These are phyloP conservation scores for Dioctria linearis DNA, from an alignment of 2,888 invertebrate species.

Conservation along the genomic window DNA sequence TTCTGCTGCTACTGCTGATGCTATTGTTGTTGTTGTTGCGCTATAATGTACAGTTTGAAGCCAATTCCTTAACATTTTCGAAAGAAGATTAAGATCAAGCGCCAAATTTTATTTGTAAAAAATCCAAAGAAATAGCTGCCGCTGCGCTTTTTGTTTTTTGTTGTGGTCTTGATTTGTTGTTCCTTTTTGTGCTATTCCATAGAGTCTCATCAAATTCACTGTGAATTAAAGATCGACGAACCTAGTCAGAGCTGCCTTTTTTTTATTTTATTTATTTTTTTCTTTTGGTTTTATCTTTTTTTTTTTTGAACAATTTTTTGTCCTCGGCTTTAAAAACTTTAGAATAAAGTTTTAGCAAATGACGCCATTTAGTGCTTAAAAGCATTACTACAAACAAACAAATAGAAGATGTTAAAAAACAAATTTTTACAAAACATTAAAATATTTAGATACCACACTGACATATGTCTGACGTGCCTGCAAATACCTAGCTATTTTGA, in stretches of 20 bases:
- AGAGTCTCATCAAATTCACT: constrained; percentile 13
- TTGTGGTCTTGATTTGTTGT: constrained; percentile 6
- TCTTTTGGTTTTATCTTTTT: constrained; percentile 7
- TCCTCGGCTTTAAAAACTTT: constrained; percentile 5
- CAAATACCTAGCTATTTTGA: neutral
- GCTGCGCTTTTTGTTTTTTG: neutral
- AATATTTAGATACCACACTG: neutral
- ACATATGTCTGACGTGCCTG: too few species aligned
- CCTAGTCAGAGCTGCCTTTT: constrained; percentile 3
- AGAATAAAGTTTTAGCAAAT: constrained; percentile 18
- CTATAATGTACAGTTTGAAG: neutral
- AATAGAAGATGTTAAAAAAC: neutral
- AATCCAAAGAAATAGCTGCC: constrained; percentile 13
- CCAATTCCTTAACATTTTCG: neutral
- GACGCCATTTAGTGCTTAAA: constrained; percentile 11
- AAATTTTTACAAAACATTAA: neutral
- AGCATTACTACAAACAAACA: too few species aligned
- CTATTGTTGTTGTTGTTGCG: too few species aligned
- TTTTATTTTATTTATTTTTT: constrained; percentile 8
- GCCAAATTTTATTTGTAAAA: constrained; percentile 29
- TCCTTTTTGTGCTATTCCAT: constrained; percentile 15
- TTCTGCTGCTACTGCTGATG: too few species aligned
- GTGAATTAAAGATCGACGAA: constrained; percentile 43
- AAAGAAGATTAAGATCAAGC: constrained; percentile 39
- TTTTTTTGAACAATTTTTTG: constrained; percentile 10